Evolutionary conservation across 23 tunicate species (phyloP), one percentile per base, ranked within the genome.

Genomic region (Trididemnum nubilum): DNA sequence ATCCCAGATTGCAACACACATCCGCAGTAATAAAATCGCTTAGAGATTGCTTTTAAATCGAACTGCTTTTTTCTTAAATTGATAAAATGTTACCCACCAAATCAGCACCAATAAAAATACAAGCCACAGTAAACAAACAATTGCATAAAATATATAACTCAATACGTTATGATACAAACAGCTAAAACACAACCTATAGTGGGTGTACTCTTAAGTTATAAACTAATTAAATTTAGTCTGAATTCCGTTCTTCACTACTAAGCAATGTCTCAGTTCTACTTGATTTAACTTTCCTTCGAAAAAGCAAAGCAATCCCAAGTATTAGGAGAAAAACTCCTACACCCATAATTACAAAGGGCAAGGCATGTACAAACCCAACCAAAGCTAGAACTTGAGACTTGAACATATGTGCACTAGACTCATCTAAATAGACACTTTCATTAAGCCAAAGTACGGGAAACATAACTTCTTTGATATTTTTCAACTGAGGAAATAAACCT

Each of bases 401-500:
- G 39, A 87, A 87, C 34, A n/a, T 50, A 51, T 81, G 34, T 27
- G 85, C 85, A 2, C 81, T 72, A 2, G n/a, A 52, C n/a, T 22
- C 40, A 34, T 87, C 91, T 76, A 87, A 63, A 35, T 22, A 28
- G 0, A 80, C 85, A 40, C 91, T 87, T 69, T 88, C 93, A 35
- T 88, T 88, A 0, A 88, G 65, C 93, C 93, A 88, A 1, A 77
- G 51, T 22, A 75, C 61, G 1, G 93, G 93, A 22, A 88, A 64
- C 26, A 88, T 88, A 0, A 80, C 81, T 5, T 76, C 77, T 21
- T 72, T 61, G 12, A 82, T 31, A 4, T 82, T 64, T 27, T 76
- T 66, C 79, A 82, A 1, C 34, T 88, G 81, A 9, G 40, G 30
- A 32, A 88, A 82, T 0, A 65, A 30, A 15, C 35, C 63, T 1